Conservation (phyloP, 2,113 vertebrate genomes). For the Microcebus lehilahytsara region DNA sequence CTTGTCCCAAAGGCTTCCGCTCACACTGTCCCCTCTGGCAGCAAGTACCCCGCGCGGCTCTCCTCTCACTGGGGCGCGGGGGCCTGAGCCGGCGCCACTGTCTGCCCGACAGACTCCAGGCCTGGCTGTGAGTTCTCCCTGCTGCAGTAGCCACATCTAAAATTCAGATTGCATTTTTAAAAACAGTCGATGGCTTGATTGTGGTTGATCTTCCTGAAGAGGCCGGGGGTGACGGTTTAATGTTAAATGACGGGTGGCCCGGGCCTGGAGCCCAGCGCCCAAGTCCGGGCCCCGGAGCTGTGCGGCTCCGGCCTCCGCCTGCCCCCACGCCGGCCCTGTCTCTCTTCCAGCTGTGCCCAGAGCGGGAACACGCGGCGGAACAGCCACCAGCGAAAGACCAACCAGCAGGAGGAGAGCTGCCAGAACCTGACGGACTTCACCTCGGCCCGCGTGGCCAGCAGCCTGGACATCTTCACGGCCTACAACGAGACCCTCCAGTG, state of each 20-base stretch:
- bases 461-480: slow-evolving; percentile 98
- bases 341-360: slow-evolving; percentile 91
- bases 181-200: neutral
- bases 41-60: neutral
- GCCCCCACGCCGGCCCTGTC: neutral
- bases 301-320: neutral
- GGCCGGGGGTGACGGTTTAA: neutral
- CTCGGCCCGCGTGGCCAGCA: slow-evolving; percentile 93
- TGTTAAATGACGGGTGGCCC: neutral
- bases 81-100: neutral
- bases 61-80: neutral
- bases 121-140: neutral
- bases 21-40: neutral
- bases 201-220: slow-evolving; percentile 50
- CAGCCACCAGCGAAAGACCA: slow-evolving; percentile 97
- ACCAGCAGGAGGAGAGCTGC: slow-evolving; percentile 99
- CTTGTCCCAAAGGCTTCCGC: rapidly evolving
- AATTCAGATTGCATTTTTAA: slow-evolving; percentile 54
- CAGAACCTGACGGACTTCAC: slow-evolving; percentile 99
- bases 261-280: rapidly evolving
- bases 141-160: slow-evolving; percentile 31
- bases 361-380: slow-evolving; percentile 93
- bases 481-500: slow-evolving; percentile 98
- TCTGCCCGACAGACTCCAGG: neutral
- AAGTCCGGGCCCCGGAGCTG: rapidly evolving